phyloP scores from a whole-genome alignment of 2,797 vertebrate genomes.

The Spinus olivaceus region DNA sequence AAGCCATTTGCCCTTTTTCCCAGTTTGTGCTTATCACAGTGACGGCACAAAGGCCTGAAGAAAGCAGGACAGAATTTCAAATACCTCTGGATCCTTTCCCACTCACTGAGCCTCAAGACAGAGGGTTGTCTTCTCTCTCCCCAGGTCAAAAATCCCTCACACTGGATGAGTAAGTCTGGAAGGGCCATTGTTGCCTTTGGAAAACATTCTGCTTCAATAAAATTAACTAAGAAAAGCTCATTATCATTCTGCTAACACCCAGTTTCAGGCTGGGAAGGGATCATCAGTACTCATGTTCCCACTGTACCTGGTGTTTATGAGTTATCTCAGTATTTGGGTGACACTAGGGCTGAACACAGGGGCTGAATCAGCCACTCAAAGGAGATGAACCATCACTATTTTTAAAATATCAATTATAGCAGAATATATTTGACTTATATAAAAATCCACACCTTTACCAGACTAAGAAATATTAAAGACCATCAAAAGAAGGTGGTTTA shows the following conservation, averaged over 20 bases:
- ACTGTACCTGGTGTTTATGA: not conserved
- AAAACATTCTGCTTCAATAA: not conserved
- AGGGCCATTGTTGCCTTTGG: not conserved
- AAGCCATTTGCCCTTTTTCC: not conserved
- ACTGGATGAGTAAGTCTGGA: not conserved
- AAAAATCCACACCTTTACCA: not conserved
- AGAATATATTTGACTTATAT: not conserved
- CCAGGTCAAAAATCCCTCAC: not conserved
- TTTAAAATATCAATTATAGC: not conserved
- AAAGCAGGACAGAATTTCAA: slow-evolving; percentile 25
- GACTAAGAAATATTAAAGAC: not conserved
- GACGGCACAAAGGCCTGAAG: not conserved
- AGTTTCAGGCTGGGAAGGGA: not conserved
- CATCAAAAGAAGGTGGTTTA: not conserved
- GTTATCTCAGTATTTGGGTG: not conserved
- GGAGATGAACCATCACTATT: not conserved
- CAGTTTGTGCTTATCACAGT: not conserved
- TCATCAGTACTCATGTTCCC: not conserved
- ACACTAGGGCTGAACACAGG: not conserved
- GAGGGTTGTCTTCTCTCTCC: not conserved
- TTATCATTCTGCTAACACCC: not conserved
- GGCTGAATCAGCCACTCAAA: not conserved
- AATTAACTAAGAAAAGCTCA: not conserved
- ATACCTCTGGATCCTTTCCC: not conserved
- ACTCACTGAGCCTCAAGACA: not conserved